Base-by-base conservation (phyloP, 2,888 invertebrate species). In the Masnerella sp. region DNA sequence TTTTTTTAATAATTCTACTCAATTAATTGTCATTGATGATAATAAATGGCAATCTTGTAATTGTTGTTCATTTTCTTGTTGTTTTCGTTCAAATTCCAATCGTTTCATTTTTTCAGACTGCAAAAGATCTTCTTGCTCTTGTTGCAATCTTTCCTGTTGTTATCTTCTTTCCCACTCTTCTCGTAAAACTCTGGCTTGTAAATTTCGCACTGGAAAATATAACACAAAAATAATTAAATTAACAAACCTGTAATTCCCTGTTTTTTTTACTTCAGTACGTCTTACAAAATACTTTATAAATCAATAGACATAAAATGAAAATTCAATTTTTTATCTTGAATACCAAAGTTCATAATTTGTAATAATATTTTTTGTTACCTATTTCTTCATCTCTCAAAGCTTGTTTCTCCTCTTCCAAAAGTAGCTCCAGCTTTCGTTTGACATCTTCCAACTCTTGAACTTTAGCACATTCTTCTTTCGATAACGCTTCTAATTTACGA, bases 121-220 rank as follows among this genome's bases (percentile, higher is more conserved):
- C 62, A 95, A 84, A 81, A 95, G 89, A 82, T 90, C 88, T 76
- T 91, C 90, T 82, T 95, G 95, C 85, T 95, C 94, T 81, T 91
- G 91, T 86, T 95, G 94, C n/a, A 95, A 88, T 77, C 91, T 89
- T 87, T 95, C 95, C 76, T 95, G 84, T 84, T 95, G 94, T 83
- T 95, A 95, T 75, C 95, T 88, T 82, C 92, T 93, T 80, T 94
- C 94, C 94, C 94, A 95, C 89, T 95, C 95, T 88, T 95, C 95
- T 49, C 93, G 91, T 77, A 95, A 88, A 45, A 95, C 93, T 78
- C 93, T 89, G 0, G 93, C 93, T 86, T 93, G 93, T 64, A 93
- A 84, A 15, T 90, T 91, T 79, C 93, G 88, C 0, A 93, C 93
- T 83, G 28, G n/a, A 42, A 64, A 38, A 42, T 42, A 32, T 3